phyloP scores from a whole-genome alignment of 1,140 invertebrate genomes.

The Cephus cinctus region DNA sequence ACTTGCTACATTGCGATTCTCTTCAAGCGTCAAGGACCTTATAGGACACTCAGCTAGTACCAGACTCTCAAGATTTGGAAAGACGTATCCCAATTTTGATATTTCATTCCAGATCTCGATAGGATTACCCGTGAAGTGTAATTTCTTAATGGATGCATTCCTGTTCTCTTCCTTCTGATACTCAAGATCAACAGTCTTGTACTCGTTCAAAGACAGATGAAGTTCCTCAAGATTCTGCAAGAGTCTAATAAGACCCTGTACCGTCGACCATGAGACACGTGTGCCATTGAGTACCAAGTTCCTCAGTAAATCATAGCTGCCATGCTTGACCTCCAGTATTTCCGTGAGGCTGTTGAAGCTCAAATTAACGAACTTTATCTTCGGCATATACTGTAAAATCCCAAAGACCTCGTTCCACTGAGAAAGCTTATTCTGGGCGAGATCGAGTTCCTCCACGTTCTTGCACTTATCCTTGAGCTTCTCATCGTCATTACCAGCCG shows the following conservation, averaged over 20 bases:
- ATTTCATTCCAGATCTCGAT: slow-evolving; percentile 79
- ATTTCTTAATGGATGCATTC: slow-evolving; percentile 68
- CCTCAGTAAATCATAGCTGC: slow-evolving; percentile 65
- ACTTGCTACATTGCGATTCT: slow-evolving; percentile 39
- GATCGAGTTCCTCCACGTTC: slow-evolving; percentile 83
- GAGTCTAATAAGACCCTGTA: slow-evolving; percentile 73
- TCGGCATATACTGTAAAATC: slow-evolving; percentile 82
- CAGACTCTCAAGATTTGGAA: slow-evolving; percentile 81
- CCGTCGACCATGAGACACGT: slow-evolving; percentile 77
- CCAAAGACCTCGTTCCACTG: slow-evolving; percentile 85
- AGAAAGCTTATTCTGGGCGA: slow-evolving; percentile 85
- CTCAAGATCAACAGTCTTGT: slow-evolving; percentile 68
- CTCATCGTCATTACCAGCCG: slow-evolving; percentile 76
- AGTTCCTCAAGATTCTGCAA: slow-evolving; percentile 82
- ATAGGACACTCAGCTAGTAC: slow-evolving; percentile 85
- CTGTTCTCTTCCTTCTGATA: slow-evolving; percentile 49
- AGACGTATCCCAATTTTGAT: slow-evolving; percentile 77
- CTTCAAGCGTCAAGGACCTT: slow-evolving; percentile 58
- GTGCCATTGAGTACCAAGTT: slow-evolving; percentile 86
- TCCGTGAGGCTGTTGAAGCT: slow-evolving; percentile 82
- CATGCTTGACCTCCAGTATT: slow-evolving; percentile 57
- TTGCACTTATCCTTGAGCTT: slow-evolving; percentile 76
- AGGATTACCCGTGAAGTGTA: slow-evolving; percentile 84
- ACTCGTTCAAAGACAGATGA: slow-evolving; percentile 87
- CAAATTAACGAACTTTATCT: slow-evolving; percentile 85